These are phyloP conservation scores for Cheumatopsyche charites DNA, from an alignment of 1,140 invertebrate genomes.

Conservation along the genomic window DNA sequence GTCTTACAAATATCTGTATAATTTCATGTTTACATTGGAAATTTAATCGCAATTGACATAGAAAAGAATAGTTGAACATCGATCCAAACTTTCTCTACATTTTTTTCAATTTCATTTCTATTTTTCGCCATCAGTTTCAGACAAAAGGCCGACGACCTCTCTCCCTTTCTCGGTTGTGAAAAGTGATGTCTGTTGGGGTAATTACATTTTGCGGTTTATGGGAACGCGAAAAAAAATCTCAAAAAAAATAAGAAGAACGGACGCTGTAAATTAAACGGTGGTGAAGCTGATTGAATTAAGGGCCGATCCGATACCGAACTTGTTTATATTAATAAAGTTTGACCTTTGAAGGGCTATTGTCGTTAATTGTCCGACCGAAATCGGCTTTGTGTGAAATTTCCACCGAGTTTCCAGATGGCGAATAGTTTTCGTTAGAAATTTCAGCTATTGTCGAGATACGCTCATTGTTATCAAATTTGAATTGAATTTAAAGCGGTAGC, in stretches of 20 bases:
- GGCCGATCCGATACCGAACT: too few species aligned
- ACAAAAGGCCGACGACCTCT: conserved; percentile 11
- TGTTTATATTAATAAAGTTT: too few species aligned
- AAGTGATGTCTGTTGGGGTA: conserved; percentile 30
- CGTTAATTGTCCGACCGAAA: too few species aligned
- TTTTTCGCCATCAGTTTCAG: conserved; percentile 17
- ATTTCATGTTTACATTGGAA: neutral
- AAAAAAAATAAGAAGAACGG: conserved; percentile 2
- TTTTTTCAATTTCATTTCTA: conserved; percentile 17
- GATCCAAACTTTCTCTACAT: neutral
- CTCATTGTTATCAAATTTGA: too few species aligned
- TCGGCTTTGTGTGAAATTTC: too few species aligned
- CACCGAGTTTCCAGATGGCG: too few species aligned
- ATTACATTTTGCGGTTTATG: conserved; percentile 44
- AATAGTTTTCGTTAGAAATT: too few species aligned
- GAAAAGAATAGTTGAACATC: neutral
- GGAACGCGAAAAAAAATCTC: conserved; percentile 16
- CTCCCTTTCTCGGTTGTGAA: conserved; percentile 11
- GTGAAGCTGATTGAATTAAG: conserved; percentile 37
- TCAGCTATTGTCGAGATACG: too few species aligned
- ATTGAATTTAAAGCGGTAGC: too few species aligned
- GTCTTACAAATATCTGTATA: too few species aligned
- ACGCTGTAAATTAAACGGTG: conserved; percentile 42
- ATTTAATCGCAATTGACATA: conserved; percentile 1
- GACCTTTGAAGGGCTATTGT: too few species aligned